Base-by-base conservation (phyloP, 2,888 invertebrate species). In the Tanytarsus gracilentus region DNA sequence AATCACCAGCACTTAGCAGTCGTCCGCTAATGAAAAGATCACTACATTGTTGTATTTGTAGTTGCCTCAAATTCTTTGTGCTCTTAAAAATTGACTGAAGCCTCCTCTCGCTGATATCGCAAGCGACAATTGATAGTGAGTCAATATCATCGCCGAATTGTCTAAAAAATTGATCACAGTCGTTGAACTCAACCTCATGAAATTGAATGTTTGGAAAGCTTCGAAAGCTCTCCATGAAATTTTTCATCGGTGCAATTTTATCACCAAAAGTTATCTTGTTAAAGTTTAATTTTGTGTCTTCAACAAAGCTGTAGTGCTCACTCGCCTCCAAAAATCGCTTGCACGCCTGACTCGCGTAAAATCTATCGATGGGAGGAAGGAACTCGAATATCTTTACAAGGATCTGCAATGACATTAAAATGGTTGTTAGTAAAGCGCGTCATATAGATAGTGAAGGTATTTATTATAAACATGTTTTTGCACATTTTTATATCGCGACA, bases 21-120 rank as follows among this genome's bases (percentile, higher is more conserved):
- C 81, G 77, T 2, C 86, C 87, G 2, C 85, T 82, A 84, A 88
- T 86, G 63, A 87, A 82, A 18, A 86, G 74, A 61, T 84, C 83
- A 66, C 83, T 80, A 66, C 86, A 87, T 60, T 78, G 77, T 63
- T 79, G 77, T 56, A 87, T 76, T 51, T 79, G 78, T 16, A 88
- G 72, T 58, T 72, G 70, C 66, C 77, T 76, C 61, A 88, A 71
- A 66, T 79, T 79, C 16, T 72, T 72, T 66, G 83, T 77, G 63
- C 76, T 74, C 62, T 78, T 76, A 39, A 85, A 66, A 49, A 84
- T 78, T 61, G 78, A 71, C 49, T 79, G 78, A 67, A 84, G 79
- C 55, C 78, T 78, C 67, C 79, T 82, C 66, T 84, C 83, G 66
- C 79, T 79, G 61, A 83, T 72, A 69, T 84, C 83, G 68, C 82